phyloP scores from a whole-genome alignment of 2,113 vertebrate genomes.

The Dipodomys merriami region DNA sequence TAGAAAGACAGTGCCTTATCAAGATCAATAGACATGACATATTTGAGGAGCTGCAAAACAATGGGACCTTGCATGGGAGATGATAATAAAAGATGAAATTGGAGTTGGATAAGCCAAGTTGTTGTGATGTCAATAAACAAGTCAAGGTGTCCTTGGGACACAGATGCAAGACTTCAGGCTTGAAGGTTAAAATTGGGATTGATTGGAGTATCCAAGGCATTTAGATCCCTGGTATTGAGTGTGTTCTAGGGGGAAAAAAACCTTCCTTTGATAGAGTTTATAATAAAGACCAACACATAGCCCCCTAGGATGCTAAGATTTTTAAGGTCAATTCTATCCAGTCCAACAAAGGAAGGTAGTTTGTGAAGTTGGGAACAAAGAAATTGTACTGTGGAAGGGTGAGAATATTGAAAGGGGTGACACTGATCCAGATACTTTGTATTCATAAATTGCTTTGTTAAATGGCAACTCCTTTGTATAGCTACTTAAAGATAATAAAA shows the following conservation, averaged over 20 bases:
- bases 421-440: too few species aligned
- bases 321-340: background rate
- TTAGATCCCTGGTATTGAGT: background rate
- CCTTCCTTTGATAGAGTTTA: background rate
- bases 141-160: background rate
- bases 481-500: too few species aligned
- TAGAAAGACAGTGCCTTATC: background rate
- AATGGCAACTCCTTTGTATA: too few species aligned
- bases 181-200: background rate
- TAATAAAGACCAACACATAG: background rate
- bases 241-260: background rate
- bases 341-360: background rate
- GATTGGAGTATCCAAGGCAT: background rate
- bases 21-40: background rate
- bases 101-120: background rate
- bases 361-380: background rate
- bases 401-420: too few species aligned
- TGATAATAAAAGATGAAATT: background rate
- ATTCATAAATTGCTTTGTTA: too few species aligned
- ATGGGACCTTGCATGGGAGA: background rate
- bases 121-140: background rate
- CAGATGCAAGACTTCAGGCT: background rate
- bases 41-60: background rate
- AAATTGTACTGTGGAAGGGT: background rate
- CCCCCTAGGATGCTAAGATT: background rate